phyloP scores from a whole-genome alignment of 1,140 invertebrate species.

The Pemphigus obesinymphae region DNA sequence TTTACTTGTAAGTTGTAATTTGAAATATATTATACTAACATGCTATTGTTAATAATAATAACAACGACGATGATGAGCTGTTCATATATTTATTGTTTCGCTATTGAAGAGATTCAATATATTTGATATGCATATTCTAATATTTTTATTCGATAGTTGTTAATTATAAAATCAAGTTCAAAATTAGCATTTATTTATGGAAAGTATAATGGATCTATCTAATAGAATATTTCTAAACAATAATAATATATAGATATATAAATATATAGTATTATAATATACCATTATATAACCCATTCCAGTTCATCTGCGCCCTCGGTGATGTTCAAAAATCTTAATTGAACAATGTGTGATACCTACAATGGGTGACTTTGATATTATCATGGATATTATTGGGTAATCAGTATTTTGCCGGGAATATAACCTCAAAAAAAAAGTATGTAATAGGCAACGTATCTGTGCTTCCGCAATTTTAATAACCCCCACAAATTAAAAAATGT shows the following conservation, averaged over 20 bases:
- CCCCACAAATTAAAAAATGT: too few species aligned
- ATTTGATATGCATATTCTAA: background rate
- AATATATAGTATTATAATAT: background rate
- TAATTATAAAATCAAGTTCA: background rate
- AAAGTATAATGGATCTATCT: background rate
- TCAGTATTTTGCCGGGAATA: too few species aligned
- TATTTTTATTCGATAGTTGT: background rate
- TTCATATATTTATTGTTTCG: background rate
- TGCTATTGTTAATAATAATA: background rate
- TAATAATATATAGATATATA: background rate
- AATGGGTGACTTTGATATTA: too few species aligned
- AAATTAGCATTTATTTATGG: conserved; percentile 23
- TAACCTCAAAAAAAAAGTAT: too few species aligned
- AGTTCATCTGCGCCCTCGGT: too few species aligned
- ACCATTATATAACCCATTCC: too few species aligned
- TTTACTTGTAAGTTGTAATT: background rate
- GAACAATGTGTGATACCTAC: too few species aligned
- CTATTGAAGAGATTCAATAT: background rate
- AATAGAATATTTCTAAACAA: background rate
- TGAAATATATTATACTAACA: background rate
- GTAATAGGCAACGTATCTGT: too few species aligned
- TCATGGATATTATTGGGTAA: too few species aligned
- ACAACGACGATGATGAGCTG: background rate
- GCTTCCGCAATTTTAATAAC: too few species aligned
- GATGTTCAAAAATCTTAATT: too few species aligned